Base-by-base conservation (phyloP, 2,797 vertebrate genomes). In the Brachyrhaphis roseni region DNA sequence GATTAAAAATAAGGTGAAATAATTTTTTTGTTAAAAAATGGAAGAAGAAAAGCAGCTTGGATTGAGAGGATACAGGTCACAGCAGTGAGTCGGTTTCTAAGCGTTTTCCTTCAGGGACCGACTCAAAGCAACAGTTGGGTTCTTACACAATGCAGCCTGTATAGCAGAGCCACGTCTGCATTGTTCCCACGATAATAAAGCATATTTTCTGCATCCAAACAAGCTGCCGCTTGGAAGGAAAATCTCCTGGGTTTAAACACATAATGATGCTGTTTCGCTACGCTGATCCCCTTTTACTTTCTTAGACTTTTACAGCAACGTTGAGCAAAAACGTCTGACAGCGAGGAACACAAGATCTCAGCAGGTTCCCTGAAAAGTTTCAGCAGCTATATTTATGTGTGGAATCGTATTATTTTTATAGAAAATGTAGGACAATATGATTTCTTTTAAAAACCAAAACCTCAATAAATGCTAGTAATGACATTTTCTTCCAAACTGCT, bases 1-100 rank as follows among this genome's bases (percentile, higher is more conserved):
- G 41, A 79, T 51, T 23, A 62, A 62, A 47, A 36, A 36, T 57
- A 49, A 5, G 26, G 70, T 77, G 36, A 74, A 64, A 78, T 53
- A 5, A 2, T 77, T 72, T 45, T 74, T 75, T 80, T 78, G 77
- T 81, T 68, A 51, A 75, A 45, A 66, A 36, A 45, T 16, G 77
- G 28, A 72, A 71, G 76, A 18, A 31, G 39, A 18, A 34, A 83
- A 39, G 81, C 45, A 62, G 47, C 59, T 5, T 49, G 31, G 81
- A 76, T 36, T 74, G 41, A 51, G 45, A 75, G 57, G 2, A 47
- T 26, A 49, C 31, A 39, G n/a, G 57, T 75, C 47, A 78, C 51
- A 66, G 57, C 43, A 20, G 72, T 18, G 1, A 73, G 34, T 26
- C 4, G 43, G 57, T 53, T 47, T 57, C 45, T 79, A 78, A 71